These are phyloP conservation scores for Cyprinodon diabolis DNA, from an alignment of 2,797 vertebrate genomes.

Conservation along the genomic window DNA sequence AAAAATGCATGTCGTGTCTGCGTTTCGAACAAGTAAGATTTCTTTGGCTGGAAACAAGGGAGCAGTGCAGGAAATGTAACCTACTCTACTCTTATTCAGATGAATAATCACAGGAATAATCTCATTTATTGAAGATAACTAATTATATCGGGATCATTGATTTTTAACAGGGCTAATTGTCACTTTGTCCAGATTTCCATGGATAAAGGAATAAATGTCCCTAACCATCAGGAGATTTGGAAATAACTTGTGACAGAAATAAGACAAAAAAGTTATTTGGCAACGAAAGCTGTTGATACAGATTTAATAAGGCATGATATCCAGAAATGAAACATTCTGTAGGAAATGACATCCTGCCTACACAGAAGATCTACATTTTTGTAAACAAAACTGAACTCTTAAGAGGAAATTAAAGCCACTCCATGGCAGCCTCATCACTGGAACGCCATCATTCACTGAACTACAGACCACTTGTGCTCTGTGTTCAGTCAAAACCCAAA, in stretches of 20 bases:
- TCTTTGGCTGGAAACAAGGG: not conserved
- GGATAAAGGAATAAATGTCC: not conserved
- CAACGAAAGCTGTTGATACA: too few relatives aligned
- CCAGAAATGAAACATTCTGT: too few relatives aligned
- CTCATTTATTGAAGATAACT: too few relatives aligned
- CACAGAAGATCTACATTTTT: not conserved
- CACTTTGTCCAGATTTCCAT: not conserved
- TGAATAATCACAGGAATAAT: too few relatives aligned
- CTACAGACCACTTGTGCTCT: constrained; percentile 17
- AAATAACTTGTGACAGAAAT: too few relatives aligned
- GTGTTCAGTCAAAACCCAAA: constrained; percentile 22
- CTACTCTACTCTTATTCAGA: not conserved
- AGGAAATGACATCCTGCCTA: not conserved
- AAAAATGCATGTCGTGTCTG: not conserved
- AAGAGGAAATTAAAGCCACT: constrained; percentile 37
- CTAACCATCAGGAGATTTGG: not conserved
- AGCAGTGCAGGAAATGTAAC: not conserved
- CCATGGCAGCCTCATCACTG: constrained; percentile 11
- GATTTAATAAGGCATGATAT: too few relatives aligned
- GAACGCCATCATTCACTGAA: constrained; percentile 17
- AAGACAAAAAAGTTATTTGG: too few relatives aligned
- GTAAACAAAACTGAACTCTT: constrained; percentile 23
- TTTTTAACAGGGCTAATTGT: not conserved
- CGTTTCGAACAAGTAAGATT: not conserved
- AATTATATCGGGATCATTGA: too few relatives aligned